A percentile compares a stretch with the other conserved stretches of the same genome.
Evolutionary conservation across 2,113 vertebrate genomes (phyloP).

Genomic region (Nycticryphes semicollaris): DNA sequence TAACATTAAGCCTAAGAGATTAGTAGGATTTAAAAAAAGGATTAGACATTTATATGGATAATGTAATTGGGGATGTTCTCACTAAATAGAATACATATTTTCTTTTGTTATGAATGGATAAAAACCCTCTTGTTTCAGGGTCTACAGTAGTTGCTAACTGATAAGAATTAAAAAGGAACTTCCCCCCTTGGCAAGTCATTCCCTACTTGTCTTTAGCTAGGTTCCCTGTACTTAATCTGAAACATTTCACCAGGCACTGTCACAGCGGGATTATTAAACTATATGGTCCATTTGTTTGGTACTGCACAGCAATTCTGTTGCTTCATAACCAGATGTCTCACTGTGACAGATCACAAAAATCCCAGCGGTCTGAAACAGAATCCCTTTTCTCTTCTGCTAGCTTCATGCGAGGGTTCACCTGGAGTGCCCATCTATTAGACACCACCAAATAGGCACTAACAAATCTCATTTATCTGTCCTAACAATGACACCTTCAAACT

Average conservation of each 20-base stretch:
- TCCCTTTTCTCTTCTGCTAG: neutral
- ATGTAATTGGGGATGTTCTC: slow-evolving; percentile 46
- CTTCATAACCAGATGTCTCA: neutral
- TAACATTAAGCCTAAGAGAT: slow-evolving; percentile 58
- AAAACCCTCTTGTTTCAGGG: slow-evolving; percentile 24
- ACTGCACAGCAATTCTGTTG: neutral
- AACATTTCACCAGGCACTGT: neutral
- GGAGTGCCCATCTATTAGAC: neutral
- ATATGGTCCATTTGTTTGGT: neutral
- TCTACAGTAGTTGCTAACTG: neutral
- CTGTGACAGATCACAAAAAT: neutral
- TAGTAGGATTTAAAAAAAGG: slow-evolving; percentile 57
- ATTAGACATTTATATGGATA: slow-evolving; percentile 66
- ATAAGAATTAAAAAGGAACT: slow-evolving; percentile 36
- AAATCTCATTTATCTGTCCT: neutral
- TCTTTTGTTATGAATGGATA: slow-evolving; percentile 43
- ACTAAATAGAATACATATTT: slow-evolving; percentile 46
- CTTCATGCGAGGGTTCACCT: neutral
- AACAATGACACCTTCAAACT: neutral
- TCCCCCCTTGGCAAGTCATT: neutral
- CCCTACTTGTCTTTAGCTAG: neutral
- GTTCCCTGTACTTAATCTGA: slow-evolving; percentile 13
- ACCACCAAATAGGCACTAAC: neutral
- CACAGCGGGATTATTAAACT: neutral
- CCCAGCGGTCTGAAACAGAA: neutral